Evolutionary conservation across 2,113 vertebrate species (phyloP), one percentile per base, ranked within the genome.

Genomic region (Mastomys natalensis): DNA sequence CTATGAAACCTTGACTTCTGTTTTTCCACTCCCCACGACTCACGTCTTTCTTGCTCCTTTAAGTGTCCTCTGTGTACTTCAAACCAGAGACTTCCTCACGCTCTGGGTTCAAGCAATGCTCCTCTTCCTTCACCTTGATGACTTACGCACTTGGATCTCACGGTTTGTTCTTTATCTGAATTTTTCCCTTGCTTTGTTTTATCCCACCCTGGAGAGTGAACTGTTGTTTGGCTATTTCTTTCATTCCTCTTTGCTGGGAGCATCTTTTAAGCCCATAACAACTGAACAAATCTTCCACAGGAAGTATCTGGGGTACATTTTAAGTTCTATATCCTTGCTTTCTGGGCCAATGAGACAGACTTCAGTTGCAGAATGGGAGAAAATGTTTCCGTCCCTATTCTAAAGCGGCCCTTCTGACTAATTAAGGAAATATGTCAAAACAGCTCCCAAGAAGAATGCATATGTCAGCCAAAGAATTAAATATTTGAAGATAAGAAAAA

Each of bases 371-470:
- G 74, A 90, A 95, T 74, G 86, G 80, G 90, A 95, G 80, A 97
- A 97, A 88, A 94, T 93, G 86, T 82, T 92, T 94, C 89, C 60
- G 48, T 89, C 34, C 58, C 82, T 89, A 96, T 76, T 97, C 89
- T 94, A 93, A 86, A 91, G 78, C 40, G 74, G 73, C 11, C 72
- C 86, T 95, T 84, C 81, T 97, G 60, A 92, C 72, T 95, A 94
- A 96, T 85, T 95, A 93, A 95, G 95, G 94, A 97, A 97, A 91
- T 91, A 94, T 70, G 78, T 96, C 96, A 96, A 96, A 96, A 95
- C 16, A 48, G 55, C 86, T 91, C 68, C 53, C 72, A 85, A 87
- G 74, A 96, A 97, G 80, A 97, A 92, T 26, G 55, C 81, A 55
- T 68, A 95, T n/a, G 58, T 90, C 88, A 97, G 53, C 68, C 89